A percentile compares a stretch with the other conserved stretches of the same genome.
Conservation (phyloP, 2,113 vertebrate species). For the Bos taurus region ARS-UCD2.0 NC_037336.1:71513501-71514000, state of each 20-base stretch:
- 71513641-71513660: background rate
- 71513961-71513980: background rate
- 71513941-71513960: slow-evolving; percentile 32
- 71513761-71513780: background rate
- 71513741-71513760: background rate
- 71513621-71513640: background rate
- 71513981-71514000: background rate
- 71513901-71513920: slow-evolving; percentile 69
- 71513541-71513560: background rate
- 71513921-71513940: background rate
- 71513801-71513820: slow-evolving; percentile 57
- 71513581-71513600: background rate
- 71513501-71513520: background rate
- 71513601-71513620: background rate
- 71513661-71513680: background rate
- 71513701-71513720: slow-evolving; percentile 29
- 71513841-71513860: slow-evolving; percentile 33
- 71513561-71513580: background rate
- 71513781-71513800: slow-evolving; percentile 29
- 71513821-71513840: slow-evolving; percentile 34
- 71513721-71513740: slow-evolving; percentile 1
- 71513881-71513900: slow-evolving; percentile 41
- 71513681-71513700: background rate
- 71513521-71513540: background rate
- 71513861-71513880: slow-evolving; percentile 44